These are phyloP conservation scores for Murina feae DNA, from an alignment of 2,113 vertebrate genomes.

Conservation along the genomic window DNA sequence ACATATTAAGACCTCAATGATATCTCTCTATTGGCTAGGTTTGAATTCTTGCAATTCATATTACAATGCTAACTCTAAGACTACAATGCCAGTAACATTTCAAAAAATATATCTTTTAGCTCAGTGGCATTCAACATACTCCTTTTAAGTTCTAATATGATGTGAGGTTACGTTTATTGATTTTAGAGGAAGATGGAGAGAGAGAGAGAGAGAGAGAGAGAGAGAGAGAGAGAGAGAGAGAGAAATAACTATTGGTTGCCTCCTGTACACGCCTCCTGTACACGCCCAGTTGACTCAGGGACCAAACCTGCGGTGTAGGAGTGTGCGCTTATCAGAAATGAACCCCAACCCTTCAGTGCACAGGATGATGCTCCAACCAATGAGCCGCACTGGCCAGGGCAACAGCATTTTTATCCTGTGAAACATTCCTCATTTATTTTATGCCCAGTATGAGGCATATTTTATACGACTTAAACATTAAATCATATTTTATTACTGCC, in stretches of 20 bases:
- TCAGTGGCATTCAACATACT: slow-evolving; percentile 20
- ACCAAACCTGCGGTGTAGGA: fast-evolving
- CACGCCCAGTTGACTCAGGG: neutral
- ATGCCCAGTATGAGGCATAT: neutral
- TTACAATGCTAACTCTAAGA: neutral
- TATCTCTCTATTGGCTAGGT: neutral
- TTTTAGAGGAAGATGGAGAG: neutral
- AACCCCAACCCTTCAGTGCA: neutral
- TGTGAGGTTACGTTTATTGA: neutral
- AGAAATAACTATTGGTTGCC: neutral
- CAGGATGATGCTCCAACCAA: neutral
- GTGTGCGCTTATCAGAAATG: no score
- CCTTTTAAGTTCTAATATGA: neutral
- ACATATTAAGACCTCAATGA: neutral
- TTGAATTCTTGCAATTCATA: slow-evolving; percentile 16
- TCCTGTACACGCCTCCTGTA: neutral
- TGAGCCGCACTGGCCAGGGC: neutral
- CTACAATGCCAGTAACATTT: slow-evolving; percentile 34
- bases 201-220: no score
- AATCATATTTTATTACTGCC: neutral
- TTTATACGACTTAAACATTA: slow-evolving; percentile 28
- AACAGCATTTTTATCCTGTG: neutral
- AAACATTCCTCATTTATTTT: slow-evolving; percentile 24
- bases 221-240: neutral
- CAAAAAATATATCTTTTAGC: slow-evolving; percentile 27